These are phyloP conservation scores for Apodemia hepburni DNA, from an alignment of 2,888 invertebrate species.

Conservation along the genomic window DNA sequence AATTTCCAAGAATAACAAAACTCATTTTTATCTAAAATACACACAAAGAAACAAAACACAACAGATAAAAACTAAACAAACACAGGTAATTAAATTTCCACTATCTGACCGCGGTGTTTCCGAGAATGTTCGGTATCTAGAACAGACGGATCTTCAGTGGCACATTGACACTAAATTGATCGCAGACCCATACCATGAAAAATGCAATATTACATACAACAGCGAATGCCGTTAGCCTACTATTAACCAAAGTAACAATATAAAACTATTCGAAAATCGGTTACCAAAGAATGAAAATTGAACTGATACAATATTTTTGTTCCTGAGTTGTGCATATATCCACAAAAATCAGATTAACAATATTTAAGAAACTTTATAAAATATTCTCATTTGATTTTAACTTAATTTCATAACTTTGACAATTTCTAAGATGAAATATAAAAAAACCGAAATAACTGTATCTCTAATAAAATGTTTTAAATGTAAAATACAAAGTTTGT, in stretches of 20 bases:
- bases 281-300: no score
- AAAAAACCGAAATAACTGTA: no score
- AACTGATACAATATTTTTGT: no score
- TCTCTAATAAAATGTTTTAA: no score
- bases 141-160: slow-evolving; percentile 58
- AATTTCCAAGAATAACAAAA: neutral
- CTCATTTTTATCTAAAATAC: neutral
- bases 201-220: neutral
- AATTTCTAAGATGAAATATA: no score
- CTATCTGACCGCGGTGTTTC: slow-evolving; percentile 20
- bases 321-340: no score
- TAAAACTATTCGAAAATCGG: no score
- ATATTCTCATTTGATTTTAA: no score
- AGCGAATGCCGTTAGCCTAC: neutral
- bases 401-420: no score
- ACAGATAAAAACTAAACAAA: slow-evolving; percentile 13
- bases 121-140: slow-evolving; percentile 36
- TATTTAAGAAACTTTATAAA: no score
- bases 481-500: no score
- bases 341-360: no score
- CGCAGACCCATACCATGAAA: neutral
- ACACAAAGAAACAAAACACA: neutral
- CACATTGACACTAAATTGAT: slow-evolving; percentile 56
- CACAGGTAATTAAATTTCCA: slow-evolving; percentile 23
- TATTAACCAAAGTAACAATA: neutral